Percentiles rank a stretch among this genome's conserved stretches.
phyloP scores from a whole-genome alignment of 2,797 vertebrate species.

The Synaphobranchus kaupii region DNA sequence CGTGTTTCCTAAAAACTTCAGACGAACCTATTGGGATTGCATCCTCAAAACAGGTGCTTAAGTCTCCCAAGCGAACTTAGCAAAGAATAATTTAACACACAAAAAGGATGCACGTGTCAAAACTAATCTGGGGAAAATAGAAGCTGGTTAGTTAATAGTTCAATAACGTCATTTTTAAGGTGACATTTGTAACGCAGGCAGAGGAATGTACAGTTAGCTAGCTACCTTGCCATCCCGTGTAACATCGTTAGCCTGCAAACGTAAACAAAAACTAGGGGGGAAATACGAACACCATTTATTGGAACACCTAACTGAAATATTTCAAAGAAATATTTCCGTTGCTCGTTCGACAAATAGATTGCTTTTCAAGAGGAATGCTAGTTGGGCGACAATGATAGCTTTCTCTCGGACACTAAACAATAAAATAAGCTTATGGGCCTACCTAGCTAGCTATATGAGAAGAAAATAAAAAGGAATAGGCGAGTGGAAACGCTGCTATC shows the following conservation, averaged over 20 bases:
- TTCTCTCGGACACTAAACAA: constrained; percentile 7
- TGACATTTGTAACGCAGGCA: neutral
- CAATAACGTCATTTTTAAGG: neutral
- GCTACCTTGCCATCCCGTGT: neutral
- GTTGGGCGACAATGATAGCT: neutral
- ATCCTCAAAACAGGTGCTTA: constrained; percentile 20
- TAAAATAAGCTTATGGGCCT: constrained; percentile 42
- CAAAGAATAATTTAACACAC: neutral
- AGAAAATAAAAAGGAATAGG: neutral
- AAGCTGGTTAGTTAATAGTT: neutral
- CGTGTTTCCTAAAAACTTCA: constrained; percentile 12
- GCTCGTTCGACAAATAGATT: neutral
- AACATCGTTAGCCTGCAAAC: constrained; percentile 4
- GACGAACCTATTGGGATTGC: neutral
- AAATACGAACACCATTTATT: neutral
- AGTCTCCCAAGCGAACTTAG: neutral
- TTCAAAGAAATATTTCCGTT: neutral
- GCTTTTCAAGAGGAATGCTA: neutral
- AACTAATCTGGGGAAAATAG: neutral
- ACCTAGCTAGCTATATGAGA: constrained; percentile 39
- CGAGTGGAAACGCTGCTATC: neutral
- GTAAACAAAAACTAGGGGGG: neutral
- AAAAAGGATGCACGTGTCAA: neutral
- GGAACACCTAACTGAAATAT: neutral
- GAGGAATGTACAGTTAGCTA: neutral